phyloP scores from a whole-genome alignment of 2,113 vertebrate species.

The Pterocles orientalis region DNA sequence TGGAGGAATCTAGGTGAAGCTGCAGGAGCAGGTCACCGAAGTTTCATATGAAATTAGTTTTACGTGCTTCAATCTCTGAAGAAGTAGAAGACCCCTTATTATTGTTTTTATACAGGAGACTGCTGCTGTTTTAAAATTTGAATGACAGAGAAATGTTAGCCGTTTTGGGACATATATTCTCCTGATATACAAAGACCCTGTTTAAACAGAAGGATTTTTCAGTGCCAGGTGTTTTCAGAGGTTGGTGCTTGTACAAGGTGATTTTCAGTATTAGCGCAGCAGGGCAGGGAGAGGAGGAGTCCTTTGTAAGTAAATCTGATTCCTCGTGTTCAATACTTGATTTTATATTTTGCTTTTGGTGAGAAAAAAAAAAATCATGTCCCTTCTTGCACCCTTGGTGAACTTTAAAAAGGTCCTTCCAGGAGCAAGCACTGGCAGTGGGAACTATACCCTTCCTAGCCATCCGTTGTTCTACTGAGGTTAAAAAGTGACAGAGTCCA shows the following conservation, averaged over 20 bases:
- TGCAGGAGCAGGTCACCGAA: not conserved
- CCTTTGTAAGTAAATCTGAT: not conserved
- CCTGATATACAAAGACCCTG: not conserved
- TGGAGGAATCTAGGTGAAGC: not conserved
- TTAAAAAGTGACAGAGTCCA: not conserved
- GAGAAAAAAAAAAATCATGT: not conserved
- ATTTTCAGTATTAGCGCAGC: not conserved
- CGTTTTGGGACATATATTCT: not conserved
- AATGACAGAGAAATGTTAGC: not conserved
- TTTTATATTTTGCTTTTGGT: not conserved
- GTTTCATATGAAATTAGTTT: not conserved
- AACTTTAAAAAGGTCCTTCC: not conserved
- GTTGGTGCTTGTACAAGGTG: not conserved
- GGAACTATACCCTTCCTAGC: not conserved
- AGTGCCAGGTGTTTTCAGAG: not conserved
- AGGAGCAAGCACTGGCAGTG: not conserved
- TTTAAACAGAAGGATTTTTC: not conserved
- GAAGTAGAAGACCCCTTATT: not conserved
- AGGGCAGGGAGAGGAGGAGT: not conserved
- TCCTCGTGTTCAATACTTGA: not conserved
- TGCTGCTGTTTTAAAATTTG: not conserved
- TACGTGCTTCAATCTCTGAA: not conserved
- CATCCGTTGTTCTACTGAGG: not conserved
- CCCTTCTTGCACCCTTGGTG: not conserved
- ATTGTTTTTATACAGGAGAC: fast-evolving